Evolutionary conservation across 2,797 vertebrate genomes (phyloP).

Genomic region (Furcifer pardalis): DNA sequence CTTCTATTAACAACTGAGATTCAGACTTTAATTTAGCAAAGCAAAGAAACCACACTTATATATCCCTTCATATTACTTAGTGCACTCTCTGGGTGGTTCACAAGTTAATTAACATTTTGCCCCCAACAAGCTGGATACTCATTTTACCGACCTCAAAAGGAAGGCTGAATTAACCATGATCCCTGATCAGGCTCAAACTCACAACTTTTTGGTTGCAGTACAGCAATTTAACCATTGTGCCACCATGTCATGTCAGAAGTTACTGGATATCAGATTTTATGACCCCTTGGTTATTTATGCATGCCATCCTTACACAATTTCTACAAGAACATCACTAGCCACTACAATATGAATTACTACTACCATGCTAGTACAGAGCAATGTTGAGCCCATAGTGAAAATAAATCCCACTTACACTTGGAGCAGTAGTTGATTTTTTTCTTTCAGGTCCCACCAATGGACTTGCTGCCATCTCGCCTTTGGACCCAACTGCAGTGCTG

Average conservation of each 20-base stretch:
- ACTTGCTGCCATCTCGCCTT: conserved; percentile 89
- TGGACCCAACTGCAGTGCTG: conserved; percentile 85
- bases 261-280: not conserved
- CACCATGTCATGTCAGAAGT: no score
- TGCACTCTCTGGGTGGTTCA: no score
- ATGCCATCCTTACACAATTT: not conserved
- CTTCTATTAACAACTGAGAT: not conserved
- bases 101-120: no score
- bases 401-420: conserved; percentile 82
- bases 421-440: conserved; percentile 86
- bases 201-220: no score
- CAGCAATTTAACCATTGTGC: no score
- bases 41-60: no score
- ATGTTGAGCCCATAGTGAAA: conserved; percentile 23
- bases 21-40: not conserved
- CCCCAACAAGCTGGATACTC: no score
- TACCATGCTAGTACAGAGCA: conserved; percentile 13
- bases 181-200: no score
- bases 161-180: no score
- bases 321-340: not conserved
- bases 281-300: not conserved
- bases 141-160: no score
- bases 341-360: not conserved
- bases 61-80: no score
- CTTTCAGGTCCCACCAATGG: conserved; percentile 90